Evolutionary conservation across 2,113 vertebrate species (phyloP).

Genomic region (Phasianus colchicus): DNA sequence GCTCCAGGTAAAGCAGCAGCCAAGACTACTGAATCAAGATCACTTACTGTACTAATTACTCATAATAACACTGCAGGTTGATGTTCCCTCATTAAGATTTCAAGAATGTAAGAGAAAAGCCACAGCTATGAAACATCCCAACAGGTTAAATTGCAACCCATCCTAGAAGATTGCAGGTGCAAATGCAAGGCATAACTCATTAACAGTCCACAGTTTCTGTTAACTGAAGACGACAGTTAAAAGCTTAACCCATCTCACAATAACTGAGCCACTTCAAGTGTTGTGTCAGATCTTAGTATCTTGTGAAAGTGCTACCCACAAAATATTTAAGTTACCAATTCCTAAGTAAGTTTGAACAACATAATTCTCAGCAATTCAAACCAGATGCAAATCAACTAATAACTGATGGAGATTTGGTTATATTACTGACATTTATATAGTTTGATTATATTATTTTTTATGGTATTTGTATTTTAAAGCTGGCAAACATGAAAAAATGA

Average conservation of each 20-base stretch:
- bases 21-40: fast-evolving
- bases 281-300: background rate
- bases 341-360: background rate
- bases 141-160: background rate
- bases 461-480: background rate
- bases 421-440: background rate
- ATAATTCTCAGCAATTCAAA: background rate
- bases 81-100: background rate
- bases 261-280: background rate
- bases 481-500: background rate
- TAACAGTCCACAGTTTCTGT: background rate
- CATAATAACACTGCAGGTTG: background rate
- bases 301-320: background rate
- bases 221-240: background rate
- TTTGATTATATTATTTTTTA: background rate
- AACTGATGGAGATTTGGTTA: background rate
- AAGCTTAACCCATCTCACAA: background rate
- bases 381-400: background rate
- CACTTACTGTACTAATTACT: background rate
- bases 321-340: background rate
- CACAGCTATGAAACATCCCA: background rate
- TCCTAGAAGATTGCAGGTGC: background rate
- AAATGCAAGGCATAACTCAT: background rate
- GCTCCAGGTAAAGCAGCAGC: background rate
- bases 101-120: background rate